These are phyloP conservation scores for Nothoprocta pentlandii DNA, from an alignment of 2,113 vertebrate genomes.

Conservation along the genomic window DNA sequence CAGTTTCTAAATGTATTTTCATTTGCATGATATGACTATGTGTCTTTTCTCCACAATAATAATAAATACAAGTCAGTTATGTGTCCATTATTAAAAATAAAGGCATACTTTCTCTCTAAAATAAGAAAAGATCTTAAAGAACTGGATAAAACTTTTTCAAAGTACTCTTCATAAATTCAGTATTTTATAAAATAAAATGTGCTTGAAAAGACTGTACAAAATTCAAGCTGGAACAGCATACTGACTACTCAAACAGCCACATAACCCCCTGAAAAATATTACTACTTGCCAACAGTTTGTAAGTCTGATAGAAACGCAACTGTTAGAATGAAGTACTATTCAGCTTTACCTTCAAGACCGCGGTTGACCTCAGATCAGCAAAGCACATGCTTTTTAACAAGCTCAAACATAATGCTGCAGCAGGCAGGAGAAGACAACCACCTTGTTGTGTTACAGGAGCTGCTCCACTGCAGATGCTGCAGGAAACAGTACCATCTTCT, in stretches of 20 bases:
- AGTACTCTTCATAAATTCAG: neutral
- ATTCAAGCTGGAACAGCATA: neutral
- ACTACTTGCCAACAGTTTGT: neutral
- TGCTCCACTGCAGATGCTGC: neutral
- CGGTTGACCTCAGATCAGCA: neutral
- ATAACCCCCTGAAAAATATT: neutral
- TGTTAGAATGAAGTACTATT: neutral
- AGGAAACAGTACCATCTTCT: neutral
- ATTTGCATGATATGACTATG: neutral
- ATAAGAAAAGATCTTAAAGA: neutral
- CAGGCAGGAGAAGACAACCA: neutral
- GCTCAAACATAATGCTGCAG: accelerated
- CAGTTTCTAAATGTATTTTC: neutral
- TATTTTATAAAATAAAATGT: neutral
- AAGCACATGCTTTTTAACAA: neutral
- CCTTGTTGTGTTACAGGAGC: neutral
- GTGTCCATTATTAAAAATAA: neutral
- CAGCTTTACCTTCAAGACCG: neutral
- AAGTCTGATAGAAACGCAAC: neutral
- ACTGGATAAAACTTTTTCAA: neutral
- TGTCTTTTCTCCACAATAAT: neutral
- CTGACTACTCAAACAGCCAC: neutral
- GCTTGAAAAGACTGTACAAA: neutral
- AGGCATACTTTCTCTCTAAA: neutral
- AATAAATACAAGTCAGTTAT: neutral